Evolutionary conservation across 2,888 invertebrate species (phyloP), one percentile per base, ranked within the genome.

Genomic region (Bellardia bayeri): DNA sequence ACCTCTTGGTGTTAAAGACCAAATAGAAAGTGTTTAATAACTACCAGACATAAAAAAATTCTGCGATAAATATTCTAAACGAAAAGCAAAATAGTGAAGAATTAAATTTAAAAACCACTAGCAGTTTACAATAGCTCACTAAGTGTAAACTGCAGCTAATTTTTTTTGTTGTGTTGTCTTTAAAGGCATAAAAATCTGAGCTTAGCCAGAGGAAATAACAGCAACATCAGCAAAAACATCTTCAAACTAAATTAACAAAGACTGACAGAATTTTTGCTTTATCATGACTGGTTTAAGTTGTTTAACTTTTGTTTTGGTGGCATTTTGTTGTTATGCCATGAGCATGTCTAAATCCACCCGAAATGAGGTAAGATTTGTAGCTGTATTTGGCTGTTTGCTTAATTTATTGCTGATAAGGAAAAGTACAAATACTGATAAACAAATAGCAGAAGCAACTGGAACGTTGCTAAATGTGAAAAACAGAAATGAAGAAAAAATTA

Each of bases 291-390:
- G 89, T 83, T 89, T 90, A 61, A 91, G 90, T 89, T 90, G 91
- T 89, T 90, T 91, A 88, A 92, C 90, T 78, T 88, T 91, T 89
- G 87, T 91, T 89, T 88, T 92, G 75, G 89, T 92, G 82, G 91
- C 90, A 64, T 90, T 91, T 51, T 90, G 90, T 82, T 91, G 90
- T 83, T 92, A 92, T 81, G 89, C 90, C 72, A 30, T 86, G 45
- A 89, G 90, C 88, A 90, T 89, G 82, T 85, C 86, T 8, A 88
- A 88, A 40, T 76, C 87, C 9, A 37, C 72, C 33, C 79, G 81
- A 68, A 88, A 84, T 79, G 85, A 89, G 91, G 92, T 92, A 86
- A 92, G 92, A 90, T 71, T 58, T 49, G 2, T 23, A 9, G n/a
- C n/a, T 37, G 13, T n/a, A 74, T 42, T 4, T 51, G 14, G 42